Evolutionary conservation across 2,888 invertebrate genomes (phyloP).

Genomic region (Drosophila falleni): DNA sequence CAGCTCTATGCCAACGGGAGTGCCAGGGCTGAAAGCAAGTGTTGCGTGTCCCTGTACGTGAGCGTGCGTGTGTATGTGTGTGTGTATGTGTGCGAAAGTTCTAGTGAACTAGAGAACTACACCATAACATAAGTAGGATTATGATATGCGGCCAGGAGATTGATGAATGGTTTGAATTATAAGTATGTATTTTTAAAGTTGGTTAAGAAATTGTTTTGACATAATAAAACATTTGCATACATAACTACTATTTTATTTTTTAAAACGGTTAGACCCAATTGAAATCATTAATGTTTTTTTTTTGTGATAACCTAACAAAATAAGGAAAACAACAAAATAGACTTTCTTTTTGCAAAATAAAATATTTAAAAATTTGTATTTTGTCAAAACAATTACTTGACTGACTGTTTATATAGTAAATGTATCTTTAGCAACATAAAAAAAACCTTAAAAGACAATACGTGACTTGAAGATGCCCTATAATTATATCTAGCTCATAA

Average conservation of each 20-base stretch:
- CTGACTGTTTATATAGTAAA: neutral
- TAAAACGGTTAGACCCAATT: neutral
- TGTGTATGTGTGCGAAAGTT: slow-evolving; percentile 18
- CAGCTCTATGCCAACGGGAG: slow-evolving; percentile 5
- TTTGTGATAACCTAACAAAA: neutral
- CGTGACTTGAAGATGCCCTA: slow-evolving; percentile 12
- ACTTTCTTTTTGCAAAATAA: no score
- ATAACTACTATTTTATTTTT: neutral
- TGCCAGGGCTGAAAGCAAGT: neutral
- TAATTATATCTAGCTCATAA: neutral
- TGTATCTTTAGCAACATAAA: slow-evolving; percentile 50
- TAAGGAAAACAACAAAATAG: no score
- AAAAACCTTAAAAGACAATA: neutral
- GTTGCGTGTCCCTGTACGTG: slow-evolving; percentile 8
- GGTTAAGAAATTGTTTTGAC: neutral
- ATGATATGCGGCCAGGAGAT: slow-evolving; percentile 12
- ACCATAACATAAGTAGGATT: slow-evolving; percentile 26
- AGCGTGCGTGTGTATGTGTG: slow-evolving; percentile 7
- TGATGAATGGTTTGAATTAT: slow-evolving; percentile 24
- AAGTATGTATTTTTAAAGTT: slow-evolving; percentile 3
- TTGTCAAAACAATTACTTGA: neutral
- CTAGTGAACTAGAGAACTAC: slow-evolving; percentile 10
- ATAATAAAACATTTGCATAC: neutral
- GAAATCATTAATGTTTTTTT: neutral
- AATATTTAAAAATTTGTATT: no score